Evolutionary conservation across 1,140 invertebrate genomes (phyloP).

Genomic region (Helicoverpa armigera): DNA sequence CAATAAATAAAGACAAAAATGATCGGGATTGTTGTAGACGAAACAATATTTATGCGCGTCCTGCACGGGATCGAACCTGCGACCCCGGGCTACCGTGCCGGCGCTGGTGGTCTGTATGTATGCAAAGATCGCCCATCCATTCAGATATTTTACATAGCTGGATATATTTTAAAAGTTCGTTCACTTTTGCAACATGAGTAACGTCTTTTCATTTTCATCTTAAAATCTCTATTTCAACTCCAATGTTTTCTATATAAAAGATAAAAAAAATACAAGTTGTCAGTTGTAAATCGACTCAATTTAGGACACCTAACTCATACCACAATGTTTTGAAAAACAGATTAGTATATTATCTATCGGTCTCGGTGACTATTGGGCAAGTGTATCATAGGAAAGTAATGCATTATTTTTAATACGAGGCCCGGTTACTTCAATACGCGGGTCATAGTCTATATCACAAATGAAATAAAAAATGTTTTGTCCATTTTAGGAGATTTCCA

Average conservation of each 20-base stretch:
- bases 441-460: not conserved
- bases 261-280: too few species aligned
- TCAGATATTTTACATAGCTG: not conserved
- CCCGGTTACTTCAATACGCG: slow-evolving; percentile 23
- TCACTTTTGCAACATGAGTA: too few species aligned
- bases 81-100: slow-evolving; percentile 71
- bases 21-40: slow-evolving; percentile 69
- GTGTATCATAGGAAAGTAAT: slow-evolving; percentile 32
- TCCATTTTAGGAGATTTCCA: too few species aligned
- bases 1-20: slow-evolving; percentile 77
- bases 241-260: too few species aligned
- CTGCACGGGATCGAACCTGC: slow-evolving; percentile 61
- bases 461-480: too few species aligned
- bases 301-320: not conserved
- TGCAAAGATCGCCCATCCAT: slow-evolving; percentile 50
- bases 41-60: slow-evolving; percentile 69
- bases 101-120: slow-evolving; percentile 65
- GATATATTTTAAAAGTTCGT: not conserved
- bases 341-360: slow-evolving; percentile 6
- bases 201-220: too few species aligned
- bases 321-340: not conserved
- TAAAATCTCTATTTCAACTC: too few species aligned
- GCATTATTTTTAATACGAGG: slow-evolving; percentile 28
- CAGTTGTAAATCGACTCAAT: too few species aligned
- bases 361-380: slow-evolving; percentile 3